Base-by-base conservation (phyloP, 2,888 invertebrate species). In the Dicranocentrus wangi region DNA sequence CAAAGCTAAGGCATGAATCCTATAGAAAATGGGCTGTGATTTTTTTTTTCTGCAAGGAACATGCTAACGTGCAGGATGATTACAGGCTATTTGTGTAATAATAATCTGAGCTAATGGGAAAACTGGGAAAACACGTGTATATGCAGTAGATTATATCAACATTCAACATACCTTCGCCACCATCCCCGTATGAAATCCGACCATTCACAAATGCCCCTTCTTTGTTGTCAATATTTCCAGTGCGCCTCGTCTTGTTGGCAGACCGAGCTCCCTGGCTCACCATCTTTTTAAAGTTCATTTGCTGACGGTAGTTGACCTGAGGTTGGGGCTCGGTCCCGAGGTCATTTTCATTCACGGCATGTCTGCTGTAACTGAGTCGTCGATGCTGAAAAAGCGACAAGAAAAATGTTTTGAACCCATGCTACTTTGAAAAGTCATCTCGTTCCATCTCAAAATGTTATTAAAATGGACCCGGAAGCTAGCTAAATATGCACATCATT, bases 331-430 rank as follows among this genome's bases (percentile, higher is more conserved):
- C 86, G 47, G 94, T 95, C 78, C 94, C 93, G 85, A 96, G 91
- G 90, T 96, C 96, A 81, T 93, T 91, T 88, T 96, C 96, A 88
- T 95, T 94, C 69, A 96, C 95, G 47, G 96, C 95, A 88, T 96
- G 96, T 71, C 96, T 92, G 88, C 95, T 95, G 91, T 96, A 96
- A 90, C 95, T 95, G 87, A 96, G 90, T 75, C 95, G 92, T 76
- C 96, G 94, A 89, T 95, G 95, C 95, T 96, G 91, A n/a, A n/a
- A n/a, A n/a, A n/a, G n/a, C n/a, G n/a, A n/a, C 82, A 91, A 90
- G 19, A 28, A 32, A 32, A 28, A 15, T 7, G 15, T 5, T n/a
- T 17, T 32, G n/a, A 25, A 2, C 25, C 13, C 13, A 10, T 17
- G 15, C 15, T 47, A 58, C 25, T 58, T n/a, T n/a, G n/a, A n/a